A percentile compares a stretch with the other conserved stretches of the same genome.
phyloP scores from a whole-genome alignment of 2,797 vertebrate genomes.

The Smutsia temminckii region DNA sequence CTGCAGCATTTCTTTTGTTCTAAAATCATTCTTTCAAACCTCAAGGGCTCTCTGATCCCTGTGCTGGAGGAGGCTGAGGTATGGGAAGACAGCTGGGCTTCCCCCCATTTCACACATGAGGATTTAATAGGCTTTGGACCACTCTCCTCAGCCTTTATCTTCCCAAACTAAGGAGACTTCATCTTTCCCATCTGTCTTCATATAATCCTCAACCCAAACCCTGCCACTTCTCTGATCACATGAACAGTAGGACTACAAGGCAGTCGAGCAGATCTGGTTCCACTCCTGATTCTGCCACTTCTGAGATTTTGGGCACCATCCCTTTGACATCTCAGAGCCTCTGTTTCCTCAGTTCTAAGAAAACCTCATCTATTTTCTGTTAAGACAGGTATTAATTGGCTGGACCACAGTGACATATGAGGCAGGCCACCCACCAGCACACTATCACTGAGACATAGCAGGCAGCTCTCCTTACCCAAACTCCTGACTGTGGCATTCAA shows the following conservation, averaged over 20 bases:
- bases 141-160: neutral
- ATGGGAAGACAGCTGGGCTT: conserved; percentile 61
- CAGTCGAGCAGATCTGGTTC: neutral
- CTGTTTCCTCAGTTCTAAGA: conserved; percentile 27
- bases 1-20: conserved; percentile 58
- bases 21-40: conserved; percentile 59
- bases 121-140: conserved; percentile 39
- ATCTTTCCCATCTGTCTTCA: neutral
- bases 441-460: neutral
- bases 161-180: neutral
- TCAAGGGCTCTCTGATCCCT: conserved; percentile 67
- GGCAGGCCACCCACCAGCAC: neutral
- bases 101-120: neutral
- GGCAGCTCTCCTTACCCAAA: neutral
- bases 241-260: neutral
- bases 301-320: neutral
- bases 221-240: neutral
- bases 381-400: neutral
- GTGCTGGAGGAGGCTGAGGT: conserved; percentile 31
- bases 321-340: neutral
- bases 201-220: neutral
- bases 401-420: neutral
- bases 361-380: neutral
- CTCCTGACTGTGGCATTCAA: neutral
- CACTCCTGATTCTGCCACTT: neutral